phyloP scores from a whole-genome alignment of 23 tunicate species.

The Halocynthia aurantium region DNA sequence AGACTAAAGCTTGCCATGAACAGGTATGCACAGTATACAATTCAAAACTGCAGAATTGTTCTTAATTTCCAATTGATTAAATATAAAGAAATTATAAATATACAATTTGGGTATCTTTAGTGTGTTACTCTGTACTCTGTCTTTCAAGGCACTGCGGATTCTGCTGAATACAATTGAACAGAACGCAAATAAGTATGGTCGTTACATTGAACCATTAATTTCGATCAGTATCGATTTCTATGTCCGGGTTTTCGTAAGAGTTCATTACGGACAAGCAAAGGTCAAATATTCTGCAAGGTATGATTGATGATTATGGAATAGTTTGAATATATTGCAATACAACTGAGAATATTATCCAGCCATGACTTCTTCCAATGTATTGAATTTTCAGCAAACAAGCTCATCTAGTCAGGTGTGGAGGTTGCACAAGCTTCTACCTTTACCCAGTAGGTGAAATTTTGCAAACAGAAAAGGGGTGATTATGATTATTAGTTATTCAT shows the following conservation, averaged over 20 bases:
- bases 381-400: slow-evolving; percentile 65
- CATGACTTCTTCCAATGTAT: neutral
- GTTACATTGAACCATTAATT: slow-evolving; percentile 86
- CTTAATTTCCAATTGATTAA: neutral
- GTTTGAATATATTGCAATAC: too few relatives aligned
- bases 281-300: slow-evolving; percentile 64
- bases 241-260: slow-evolving; percentile 80
- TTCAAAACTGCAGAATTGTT: neutral
- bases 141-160: slow-evolving; percentile 76
- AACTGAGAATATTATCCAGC: too few relatives aligned
- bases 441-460: slow-evolving; percentile 17
- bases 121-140: neutral
- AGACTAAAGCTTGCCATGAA: slow-evolving; percentile 89
- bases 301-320: neutral
- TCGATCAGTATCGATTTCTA: slow-evolving; percentile 87
- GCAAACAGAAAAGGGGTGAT: slow-evolving; percentile 9
- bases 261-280: slow-evolving; percentile 56
- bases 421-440: slow-evolving; percentile 50
- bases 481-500: neutral
- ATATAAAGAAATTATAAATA: neutral
- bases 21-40: slow-evolving; percentile 28
- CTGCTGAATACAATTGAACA: slow-evolving; percentile 62
- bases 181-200: slow-evolving; percentile 64
- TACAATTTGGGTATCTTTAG: too few relatives aligned
- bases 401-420: slow-evolving; percentile 46